Evolutionary conservation across 2,888 invertebrate species (phyloP).

Genomic region (Epiblema foenella): DNA sequence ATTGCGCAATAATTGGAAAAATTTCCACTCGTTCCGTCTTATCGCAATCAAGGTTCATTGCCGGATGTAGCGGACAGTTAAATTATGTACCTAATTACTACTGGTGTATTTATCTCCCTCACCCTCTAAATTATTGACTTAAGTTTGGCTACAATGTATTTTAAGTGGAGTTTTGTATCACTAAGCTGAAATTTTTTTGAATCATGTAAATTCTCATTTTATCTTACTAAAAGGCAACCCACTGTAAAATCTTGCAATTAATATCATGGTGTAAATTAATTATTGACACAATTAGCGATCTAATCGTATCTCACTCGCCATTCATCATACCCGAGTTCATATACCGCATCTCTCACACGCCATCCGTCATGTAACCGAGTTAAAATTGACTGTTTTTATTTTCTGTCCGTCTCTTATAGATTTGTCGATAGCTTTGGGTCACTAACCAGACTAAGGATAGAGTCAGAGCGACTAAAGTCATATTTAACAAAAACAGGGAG

Average conservation of each 20-base stretch:
- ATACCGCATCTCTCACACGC: neutral
- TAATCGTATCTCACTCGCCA: constrained; percentile 7
- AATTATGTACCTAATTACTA: neutral
- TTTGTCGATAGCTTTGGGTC: constrained; percentile 88
- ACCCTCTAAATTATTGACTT: no score
- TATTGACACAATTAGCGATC: neutral
- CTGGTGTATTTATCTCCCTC: neutral
- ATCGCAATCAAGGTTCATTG: neutral
- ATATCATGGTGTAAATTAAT: neutral
- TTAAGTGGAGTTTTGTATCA: neutral
- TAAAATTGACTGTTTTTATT: constrained; percentile 40
- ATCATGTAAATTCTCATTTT: neutral
- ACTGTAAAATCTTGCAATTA: neutral
- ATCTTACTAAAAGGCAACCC: neutral
- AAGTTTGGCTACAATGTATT: neutral
- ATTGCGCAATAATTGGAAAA: neutral
- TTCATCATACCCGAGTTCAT: constrained; percentile 18
- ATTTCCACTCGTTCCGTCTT: constrained; percentile 10
- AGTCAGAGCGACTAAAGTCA: constrained; percentile 87
- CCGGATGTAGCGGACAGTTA: neutral
- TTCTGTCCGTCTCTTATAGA: constrained; percentile 80
- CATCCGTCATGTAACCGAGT: constrained; percentile 18
- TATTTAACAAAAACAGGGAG: constrained; percentile 87
- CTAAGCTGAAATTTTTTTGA: neutral
- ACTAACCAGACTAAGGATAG: constrained; percentile 87